Evolutionary conservation across 2,888 invertebrate genomes (phyloP).

Genomic region (Orchesellides sinensis): DNA sequence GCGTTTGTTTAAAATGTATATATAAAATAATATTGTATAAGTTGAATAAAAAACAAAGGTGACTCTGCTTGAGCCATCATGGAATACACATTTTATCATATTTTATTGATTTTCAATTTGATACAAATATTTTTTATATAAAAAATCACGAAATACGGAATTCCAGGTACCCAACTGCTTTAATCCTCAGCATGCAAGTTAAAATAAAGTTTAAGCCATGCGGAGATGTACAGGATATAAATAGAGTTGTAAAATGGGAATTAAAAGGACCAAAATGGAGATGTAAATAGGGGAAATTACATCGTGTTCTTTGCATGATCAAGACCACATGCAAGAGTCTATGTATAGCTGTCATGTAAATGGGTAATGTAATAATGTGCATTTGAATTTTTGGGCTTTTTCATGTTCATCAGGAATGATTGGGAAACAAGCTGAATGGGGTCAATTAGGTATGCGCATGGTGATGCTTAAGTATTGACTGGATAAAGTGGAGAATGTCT

Average conservation of each 20-base stretch:
- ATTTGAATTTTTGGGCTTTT: not conserved
- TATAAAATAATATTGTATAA: no score
- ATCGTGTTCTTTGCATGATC: no score
- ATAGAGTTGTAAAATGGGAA: slow-evolving; percentile 13
- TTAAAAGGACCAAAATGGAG: not conserved
- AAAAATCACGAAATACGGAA: not conserved
- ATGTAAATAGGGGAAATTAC: slow-evolving; percentile 28
- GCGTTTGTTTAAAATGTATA: no score
- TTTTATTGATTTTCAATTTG: not conserved
- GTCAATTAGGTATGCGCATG: not conserved
- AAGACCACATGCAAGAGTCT: no score
- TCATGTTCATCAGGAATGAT: not conserved
- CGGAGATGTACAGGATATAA: not conserved
- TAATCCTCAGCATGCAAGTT: not conserved
- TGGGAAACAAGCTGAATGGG: not conserved
- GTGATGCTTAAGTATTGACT: no score
- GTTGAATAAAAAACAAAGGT: no score
- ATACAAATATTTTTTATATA: not conserved
- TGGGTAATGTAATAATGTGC: no score
- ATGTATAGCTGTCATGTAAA: no score
- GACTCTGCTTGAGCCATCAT: not conserved
- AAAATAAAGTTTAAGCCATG: no score
- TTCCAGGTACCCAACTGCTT: not conserved
- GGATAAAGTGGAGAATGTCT: no score
- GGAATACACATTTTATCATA: not conserved